Evolutionary conservation across 1,140 invertebrate genomes (phyloP).

Genomic region (Yoshiicerus persimilis): DNA sequence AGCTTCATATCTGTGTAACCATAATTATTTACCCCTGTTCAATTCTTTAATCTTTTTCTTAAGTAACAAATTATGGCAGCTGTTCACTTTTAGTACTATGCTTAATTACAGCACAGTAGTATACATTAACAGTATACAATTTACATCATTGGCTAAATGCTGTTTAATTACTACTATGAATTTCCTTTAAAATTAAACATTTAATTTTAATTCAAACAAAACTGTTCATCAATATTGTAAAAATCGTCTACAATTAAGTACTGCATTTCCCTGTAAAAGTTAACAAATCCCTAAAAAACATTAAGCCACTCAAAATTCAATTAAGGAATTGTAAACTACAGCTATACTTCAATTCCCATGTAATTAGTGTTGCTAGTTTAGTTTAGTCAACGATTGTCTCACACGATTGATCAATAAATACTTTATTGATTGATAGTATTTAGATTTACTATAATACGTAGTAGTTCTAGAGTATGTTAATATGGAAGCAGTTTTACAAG

Average conservation of each 20-base stretch:
- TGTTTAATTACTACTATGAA: too few relatives aligned
- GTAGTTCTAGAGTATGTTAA: neutral
- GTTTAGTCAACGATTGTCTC: slow-evolving; percentile 15
- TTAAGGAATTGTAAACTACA: neutral
- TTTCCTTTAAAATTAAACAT: neutral
- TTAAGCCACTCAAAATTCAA: too few relatives aligned
- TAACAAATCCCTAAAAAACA: too few relatives aligned
- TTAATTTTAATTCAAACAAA: too few relatives aligned
- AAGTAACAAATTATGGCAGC: neutral
- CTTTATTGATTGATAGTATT: slow-evolving; percentile 8
- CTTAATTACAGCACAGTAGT: neutral
- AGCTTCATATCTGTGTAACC: neutral
- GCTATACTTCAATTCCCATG: neutral
- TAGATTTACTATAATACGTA: neutral
- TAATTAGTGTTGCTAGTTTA: neutral
- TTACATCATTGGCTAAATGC: too few relatives aligned
- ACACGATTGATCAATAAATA: slow-evolving; percentile 17
- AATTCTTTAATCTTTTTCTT: neutral
- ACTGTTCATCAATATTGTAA: too few relatives aligned
- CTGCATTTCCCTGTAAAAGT: too few relatives aligned
- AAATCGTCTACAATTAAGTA: too few relatives aligned
- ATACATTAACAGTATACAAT: neutral
- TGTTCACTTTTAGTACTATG: neutral
- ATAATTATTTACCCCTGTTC: neutral
- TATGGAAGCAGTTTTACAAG: neutral